Percentiles rank a stretch among this genome's conserved stretches.
phyloP scores from a whole-genome alignment of 2,113 vertebrate genomes.

The Sus scrofa region T2T-Sscrofa CM000818.6:16962501-16963000 shows the following conservation, averaged over 20 bases:
- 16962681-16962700: neutral
- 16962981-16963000: neutral
- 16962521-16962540: neutral
- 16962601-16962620: neutral
- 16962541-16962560: neutral
- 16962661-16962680: neutral
- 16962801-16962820: neutral
- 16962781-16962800: neutral
- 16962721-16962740: neutral
- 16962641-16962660: constrained; percentile 14
- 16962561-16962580: neutral
- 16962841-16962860: neutral
- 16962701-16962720: neutral
- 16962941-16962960: neutral
- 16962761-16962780: neutral
- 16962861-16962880: neutral
- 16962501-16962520: neutral
- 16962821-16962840: neutral
- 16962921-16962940: neutral
- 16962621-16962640: constrained; percentile 36
- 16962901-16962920: neutral
- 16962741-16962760: neutral
- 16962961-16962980: neutral
- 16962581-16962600: neutral
- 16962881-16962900: neutral